Percentiles rank a stretch among this genome's conserved stretches.
These are phyloP conservation scores for Cheilosia variabilis DNA, from an alignment of 2,888 invertebrate species.

Conservation along the genomic window DNA sequence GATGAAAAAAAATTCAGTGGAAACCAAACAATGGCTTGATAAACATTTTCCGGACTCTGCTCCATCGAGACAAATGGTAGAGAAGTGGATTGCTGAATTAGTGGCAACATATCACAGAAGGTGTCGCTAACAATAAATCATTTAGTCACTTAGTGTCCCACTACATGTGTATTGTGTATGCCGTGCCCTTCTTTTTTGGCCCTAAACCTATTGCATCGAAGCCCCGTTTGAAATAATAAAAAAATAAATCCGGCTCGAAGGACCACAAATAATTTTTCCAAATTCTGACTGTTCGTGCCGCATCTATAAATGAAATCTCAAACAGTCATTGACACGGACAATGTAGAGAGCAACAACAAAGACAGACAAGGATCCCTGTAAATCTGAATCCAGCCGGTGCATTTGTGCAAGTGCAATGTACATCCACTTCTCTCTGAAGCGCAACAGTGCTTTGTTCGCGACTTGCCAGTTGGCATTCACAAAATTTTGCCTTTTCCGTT, in stretches of 20 bases:
- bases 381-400: constrained; percentile 24
- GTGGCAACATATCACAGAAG: no score
- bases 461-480: constrained; percentile 40
- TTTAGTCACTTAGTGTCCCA: no score
- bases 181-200: no score
- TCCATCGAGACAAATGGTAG: no score
- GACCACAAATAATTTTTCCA: background rate
- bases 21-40: no score
- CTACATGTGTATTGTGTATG: no score
- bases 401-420: background rate
- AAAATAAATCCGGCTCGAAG: background rate
- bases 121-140: no score
- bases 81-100: no score
- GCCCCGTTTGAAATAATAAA: no score
- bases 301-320: constrained; percentile 40
- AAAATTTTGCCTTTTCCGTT: constrained; percentile 53
- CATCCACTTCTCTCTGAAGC: background rate
- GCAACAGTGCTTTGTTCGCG: constrained; percentile 52
- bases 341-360: constrained; percentile 21
- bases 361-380: constrained; percentile 21
- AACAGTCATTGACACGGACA: constrained; percentile 6
- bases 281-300: background rate
- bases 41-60: no score
- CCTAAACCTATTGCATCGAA: no score
- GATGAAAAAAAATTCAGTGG: no score